Evolutionary conservation across 1,140 invertebrate species (phyloP).

Genomic region (Drosophila setifemur): DNA sequence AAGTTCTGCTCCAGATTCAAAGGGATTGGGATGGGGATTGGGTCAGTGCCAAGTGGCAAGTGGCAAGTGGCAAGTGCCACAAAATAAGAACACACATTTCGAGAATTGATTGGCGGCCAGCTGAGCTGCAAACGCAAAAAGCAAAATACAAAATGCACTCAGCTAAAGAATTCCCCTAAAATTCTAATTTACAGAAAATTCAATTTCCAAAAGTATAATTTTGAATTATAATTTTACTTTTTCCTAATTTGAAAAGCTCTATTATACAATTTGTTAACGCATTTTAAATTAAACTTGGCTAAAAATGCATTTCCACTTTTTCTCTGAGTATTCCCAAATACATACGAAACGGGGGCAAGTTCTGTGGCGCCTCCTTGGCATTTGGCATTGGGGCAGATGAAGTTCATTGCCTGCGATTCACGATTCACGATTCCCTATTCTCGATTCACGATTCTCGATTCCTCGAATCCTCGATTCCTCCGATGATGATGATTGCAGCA

Average conservation of each 20-base stretch:
- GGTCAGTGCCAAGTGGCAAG: conserved; percentile 11
- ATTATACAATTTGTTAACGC: too few species aligned
- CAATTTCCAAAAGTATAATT: too few species aligned
- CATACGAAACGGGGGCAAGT: neutral
- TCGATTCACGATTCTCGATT: too few species aligned
- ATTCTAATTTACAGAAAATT: too few species aligned
- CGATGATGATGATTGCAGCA: conserved; percentile 5
- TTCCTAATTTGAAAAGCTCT: too few species aligned
- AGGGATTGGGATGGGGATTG: conserved; percentile 10
- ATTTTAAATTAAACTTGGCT: too few species aligned
- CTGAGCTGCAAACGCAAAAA: neutral
- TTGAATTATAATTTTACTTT: too few species aligned
- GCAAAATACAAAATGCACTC: neutral
- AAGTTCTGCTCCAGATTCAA: conserved; percentile 1
- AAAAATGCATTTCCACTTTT: too few species aligned
- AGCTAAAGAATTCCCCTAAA: too few species aligned
- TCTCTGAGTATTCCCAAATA: neutral
- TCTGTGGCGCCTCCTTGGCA: neutral
- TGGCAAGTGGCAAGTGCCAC: neutral
- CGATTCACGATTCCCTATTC: too few species aligned
- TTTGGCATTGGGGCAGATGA: neutral
- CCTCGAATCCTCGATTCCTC: too few species aligned
- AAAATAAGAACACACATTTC: conserved; percentile 1
- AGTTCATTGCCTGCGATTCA: conserved; percentile 26
- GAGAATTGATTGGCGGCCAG: conserved; percentile 9